Conservation (phyloP, 2,797 vertebrate species). For the Premnoplex brunnescens region DNA sequence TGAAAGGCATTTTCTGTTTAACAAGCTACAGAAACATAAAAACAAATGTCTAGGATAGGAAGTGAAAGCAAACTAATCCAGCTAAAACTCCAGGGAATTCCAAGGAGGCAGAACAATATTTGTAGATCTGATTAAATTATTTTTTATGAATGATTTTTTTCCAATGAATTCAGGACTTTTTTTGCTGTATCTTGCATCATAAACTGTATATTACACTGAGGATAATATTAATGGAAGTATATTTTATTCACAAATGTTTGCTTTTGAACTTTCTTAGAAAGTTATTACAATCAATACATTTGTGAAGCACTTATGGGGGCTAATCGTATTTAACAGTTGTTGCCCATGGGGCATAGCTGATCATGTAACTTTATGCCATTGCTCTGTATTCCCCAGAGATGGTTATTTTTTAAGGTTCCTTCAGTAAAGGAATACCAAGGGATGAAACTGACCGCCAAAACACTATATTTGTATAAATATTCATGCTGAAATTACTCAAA, state of each 20-base stretch:
- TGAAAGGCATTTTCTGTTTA: slow-evolving; percentile 38
- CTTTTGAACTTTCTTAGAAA: neutral
- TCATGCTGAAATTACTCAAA: neutral
- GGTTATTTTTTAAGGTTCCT: neutral
- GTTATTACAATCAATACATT: neutral
- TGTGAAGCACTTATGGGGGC: neutral
- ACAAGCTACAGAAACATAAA: slow-evolving; percentile 33
- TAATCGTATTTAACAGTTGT: neutral
- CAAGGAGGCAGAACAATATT: slow-evolving; percentile 52
- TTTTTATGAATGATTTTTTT: neutral
- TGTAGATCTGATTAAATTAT: slow-evolving; percentile 41
- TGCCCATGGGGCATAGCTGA: neutral
- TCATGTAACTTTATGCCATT: neutral
- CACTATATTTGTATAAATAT: neutral
- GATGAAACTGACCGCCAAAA: neutral
- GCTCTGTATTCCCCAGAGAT: neutral
- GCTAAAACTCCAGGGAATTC: slow-evolving; percentile 34
- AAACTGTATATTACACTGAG: neutral
- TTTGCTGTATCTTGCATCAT: neutral
- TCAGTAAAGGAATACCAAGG: neutral
- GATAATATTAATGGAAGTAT: neutral
- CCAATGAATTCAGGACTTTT: neutral
- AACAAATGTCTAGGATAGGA: slow-evolving; percentile 47
- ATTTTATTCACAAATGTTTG: neutral
- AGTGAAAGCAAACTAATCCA: slow-evolving; percentile 54